phyloP scores from a whole-genome alignment of 2,797 vertebrate species.

The Danio jaintianensis region DNA sequence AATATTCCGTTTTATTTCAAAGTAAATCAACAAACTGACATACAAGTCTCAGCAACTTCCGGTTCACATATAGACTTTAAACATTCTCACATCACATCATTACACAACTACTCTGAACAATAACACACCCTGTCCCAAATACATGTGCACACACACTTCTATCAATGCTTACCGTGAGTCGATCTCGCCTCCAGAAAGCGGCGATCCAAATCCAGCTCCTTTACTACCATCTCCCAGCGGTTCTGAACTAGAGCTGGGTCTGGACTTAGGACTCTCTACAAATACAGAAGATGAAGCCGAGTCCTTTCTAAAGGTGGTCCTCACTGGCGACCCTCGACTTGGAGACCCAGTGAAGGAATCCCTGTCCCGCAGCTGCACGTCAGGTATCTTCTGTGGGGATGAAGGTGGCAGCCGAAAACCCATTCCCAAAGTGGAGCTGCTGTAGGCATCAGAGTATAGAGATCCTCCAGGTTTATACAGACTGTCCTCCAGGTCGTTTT shows the following conservation, averaged over 20 bases:
- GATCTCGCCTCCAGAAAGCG: conserved; percentile 84
- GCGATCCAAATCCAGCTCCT: conserved; percentile 84
- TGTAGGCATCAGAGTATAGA: conserved; percentile 88
- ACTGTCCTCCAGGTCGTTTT: conserved; percentile 92
- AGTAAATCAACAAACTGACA: too few species aligned
- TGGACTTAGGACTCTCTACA: conserved; percentile 89
- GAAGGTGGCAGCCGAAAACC: conserved; percentile 91
- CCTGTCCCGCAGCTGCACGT: conserved; percentile 83
- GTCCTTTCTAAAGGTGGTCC: conserved; percentile 95
- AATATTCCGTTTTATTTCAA: too few species aligned
- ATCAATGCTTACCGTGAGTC: conserved; percentile 86
- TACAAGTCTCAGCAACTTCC: too few species aligned
- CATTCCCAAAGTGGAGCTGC: conserved; percentile 83
- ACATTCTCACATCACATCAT: neutral
- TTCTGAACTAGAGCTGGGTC: conserved; percentile 84
- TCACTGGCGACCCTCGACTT: conserved; percentile 90
- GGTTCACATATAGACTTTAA: too few species aligned
- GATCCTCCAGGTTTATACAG: conserved; percentile 91
- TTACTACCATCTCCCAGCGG: conserved; percentile 82
- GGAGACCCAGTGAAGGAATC: conserved; percentile 91
- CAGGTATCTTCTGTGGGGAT: conserved; percentile 93
- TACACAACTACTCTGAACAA: too few species aligned
- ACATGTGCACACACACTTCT: conserved; percentile 36
- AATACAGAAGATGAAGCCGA: conserved; percentile 93
- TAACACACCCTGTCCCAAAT: neutral